Evolutionary conservation across 2,888 invertebrate species (phyloP), one percentile per base, ranked within the genome.

Genomic region (Drosophila hamatofila): DNA sequence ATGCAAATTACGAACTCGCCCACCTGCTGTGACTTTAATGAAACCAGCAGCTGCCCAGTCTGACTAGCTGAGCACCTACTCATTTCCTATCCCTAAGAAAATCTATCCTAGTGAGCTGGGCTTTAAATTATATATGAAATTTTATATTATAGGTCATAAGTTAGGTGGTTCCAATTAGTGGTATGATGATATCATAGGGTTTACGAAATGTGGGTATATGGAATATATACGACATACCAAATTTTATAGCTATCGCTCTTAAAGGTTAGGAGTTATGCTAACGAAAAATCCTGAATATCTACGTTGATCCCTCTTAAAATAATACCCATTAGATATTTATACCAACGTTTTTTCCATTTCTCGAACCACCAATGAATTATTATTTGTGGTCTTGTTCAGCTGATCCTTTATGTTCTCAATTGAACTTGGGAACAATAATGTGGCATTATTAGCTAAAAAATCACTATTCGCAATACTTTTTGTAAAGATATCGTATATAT

Each of bases 1-100:
- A 73, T 49, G 49, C 37, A 61, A 54, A 62, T 58, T 52, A n/a
- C 16, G 18, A 21, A 14, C 3, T 37, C 16, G 44, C 23, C 44
- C 65, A 65, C 37, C 52, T 51, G 67, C 52, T 23, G 44, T 12
- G n/a, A 18, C n/a, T 21, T 14, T 23, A 35, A 25, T 49, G 5
- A 16, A 52, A 56, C 30, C 56, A 42, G 41, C 56, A 42, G 41
- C 23, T 49, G 18, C 12, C 27, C 25, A 11, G 18, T 25, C 12
- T n/a, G 25, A n/a, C 25, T 9, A 23, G 23, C 8, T 12, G 21
- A 33, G 21, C 21, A 48, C 35, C 8, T 11, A 23, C 12, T 37
- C 14, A 30, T 25, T 18, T 39, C 18, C 37, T 0, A 16, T 9
- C 9, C 5, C 25, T 16, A 16, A 16, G 11, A 3, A 54, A 12